Percentiles rank a stretch among this genome's conserved stretches.
phyloP scores from a whole-genome alignment of 2,797 vertebrate genomes.

The Australoheros facetus region DNA sequence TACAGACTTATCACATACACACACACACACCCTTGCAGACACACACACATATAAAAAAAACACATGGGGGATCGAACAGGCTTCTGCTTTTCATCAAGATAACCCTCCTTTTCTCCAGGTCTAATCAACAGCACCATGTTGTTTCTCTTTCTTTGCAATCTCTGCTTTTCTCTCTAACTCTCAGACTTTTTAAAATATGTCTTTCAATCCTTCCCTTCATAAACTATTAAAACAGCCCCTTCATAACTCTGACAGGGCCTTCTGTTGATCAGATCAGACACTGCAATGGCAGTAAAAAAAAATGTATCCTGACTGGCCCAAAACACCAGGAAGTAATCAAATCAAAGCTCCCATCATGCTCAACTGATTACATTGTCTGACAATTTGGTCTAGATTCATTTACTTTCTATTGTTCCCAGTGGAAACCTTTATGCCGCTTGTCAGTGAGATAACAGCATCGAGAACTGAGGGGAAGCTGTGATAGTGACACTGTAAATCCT shows the following conservation, averaged over 20 bases:
- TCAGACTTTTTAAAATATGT: background rate
- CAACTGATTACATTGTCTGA: conserved; percentile 64
- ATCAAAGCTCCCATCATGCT: conserved; percentile 62
- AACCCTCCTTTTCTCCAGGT: conserved; percentile 26
- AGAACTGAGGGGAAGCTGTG: conserved; percentile 15
- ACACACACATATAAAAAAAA: conserved; percentile 38
- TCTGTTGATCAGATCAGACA: conserved; percentile 49
- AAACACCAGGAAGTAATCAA: conserved; percentile 66
- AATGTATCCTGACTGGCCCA: conserved; percentile 50
- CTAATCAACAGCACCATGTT: conserved; percentile 16
- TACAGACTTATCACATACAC: conserved; percentile 57
- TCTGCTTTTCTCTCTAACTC: background rate
- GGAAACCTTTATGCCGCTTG: conserved; percentile 45
- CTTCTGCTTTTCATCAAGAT: conserved; percentile 71
- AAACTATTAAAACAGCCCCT: conserved; percentile 41
- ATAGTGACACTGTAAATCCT: conserved; percentile 71
- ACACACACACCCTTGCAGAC: conserved; percentile 47
- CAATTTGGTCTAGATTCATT: conserved; percentile 44
- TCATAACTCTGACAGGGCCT: conserved; percentile 38
- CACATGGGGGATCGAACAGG: conserved; percentile 27
- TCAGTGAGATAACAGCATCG: conserved; percentile 47
- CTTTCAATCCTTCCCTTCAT: conserved; percentile 36
- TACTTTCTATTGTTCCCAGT: conserved; percentile 53
- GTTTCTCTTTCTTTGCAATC: conserved; percentile 1
- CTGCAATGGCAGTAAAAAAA: conserved; percentile 38